A percentile compares a stretch with the other conserved stretches of the same genome.
Evolutionary conservation across 2,113 vertebrate genomes (phyloP).

Genomic region (Myodes glareolus): DNA sequence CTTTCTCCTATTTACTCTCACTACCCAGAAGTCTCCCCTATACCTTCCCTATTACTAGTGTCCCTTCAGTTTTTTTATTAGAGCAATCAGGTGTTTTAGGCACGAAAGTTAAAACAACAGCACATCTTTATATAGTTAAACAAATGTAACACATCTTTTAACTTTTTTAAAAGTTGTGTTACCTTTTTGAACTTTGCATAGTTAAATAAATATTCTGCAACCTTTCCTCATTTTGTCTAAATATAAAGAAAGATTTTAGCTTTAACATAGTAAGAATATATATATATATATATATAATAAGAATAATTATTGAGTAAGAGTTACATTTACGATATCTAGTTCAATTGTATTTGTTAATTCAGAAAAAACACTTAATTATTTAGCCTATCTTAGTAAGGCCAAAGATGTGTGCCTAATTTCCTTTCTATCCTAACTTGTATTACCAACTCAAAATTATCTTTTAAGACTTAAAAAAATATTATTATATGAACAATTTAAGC

Average conservation of each 20-base stretch:
- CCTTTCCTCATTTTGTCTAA: background rate
- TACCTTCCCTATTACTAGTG: background rate
- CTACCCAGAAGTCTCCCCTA: background rate
- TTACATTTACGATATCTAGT: background rate
- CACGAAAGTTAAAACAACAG: background rate
- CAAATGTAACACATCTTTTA: too few species aligned
- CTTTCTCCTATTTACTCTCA: background rate
- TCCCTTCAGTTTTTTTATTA: background rate
- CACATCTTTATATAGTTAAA: background rate
- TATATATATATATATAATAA: background rate
- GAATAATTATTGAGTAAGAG: background rate
- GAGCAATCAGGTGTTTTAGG: background rate
- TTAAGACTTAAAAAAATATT: background rate
- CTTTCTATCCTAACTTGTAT: background rate
- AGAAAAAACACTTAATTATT: background rate
- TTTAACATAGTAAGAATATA: background rate
- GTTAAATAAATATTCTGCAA: background rate
- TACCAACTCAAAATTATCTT: background rate
- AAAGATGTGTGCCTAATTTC: background rate
- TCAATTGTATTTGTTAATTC: background rate
- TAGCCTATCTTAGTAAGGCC: background rate
- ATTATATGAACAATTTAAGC: background rate
- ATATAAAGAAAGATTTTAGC: background rate
- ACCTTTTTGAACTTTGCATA: background rate
- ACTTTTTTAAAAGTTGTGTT: too few species aligned